A percentile compares a stretch with the other conserved stretches of the same genome.
phyloP scores from a whole-genome alignment of 1,140 invertebrate species.

The Lasioglossum baleicum region DNA sequence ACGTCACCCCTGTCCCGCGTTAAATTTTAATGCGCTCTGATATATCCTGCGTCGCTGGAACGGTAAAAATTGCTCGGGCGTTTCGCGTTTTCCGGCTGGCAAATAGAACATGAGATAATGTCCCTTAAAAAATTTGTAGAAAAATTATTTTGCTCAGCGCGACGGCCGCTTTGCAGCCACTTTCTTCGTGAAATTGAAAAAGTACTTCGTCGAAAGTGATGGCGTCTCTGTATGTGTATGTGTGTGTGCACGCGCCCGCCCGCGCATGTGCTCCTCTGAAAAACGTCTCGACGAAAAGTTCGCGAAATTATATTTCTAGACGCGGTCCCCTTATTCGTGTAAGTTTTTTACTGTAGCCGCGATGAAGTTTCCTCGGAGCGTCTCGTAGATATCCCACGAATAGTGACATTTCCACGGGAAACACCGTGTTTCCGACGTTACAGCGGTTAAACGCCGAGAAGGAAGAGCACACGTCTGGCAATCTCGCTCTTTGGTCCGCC shows the following conservation, averaged over 20 bases:
- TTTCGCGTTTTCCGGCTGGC: background rate
- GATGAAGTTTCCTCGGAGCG: background rate
- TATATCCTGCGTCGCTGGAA: background rate
- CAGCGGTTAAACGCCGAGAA: conserved; percentile 22
- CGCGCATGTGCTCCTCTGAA: background rate
- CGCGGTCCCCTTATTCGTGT: background rate
- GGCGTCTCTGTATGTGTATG: background rate
- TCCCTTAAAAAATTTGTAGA: background rate
- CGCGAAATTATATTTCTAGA: conserved; percentile 2
- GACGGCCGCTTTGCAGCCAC: background rate
- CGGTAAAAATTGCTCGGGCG: background rate
- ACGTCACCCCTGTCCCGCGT: background rate
- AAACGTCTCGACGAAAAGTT: background rate
- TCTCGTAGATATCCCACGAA: conserved; percentile 16
- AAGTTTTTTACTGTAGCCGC: background rate
- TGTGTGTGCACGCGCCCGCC: too few relatives aligned
- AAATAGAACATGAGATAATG: background rate
- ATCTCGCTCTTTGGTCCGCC: conserved; percentile 53
- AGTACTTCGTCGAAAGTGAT: background rate
- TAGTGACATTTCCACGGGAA: conserved; percentile 52
- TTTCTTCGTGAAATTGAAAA: conserved; percentile 9
- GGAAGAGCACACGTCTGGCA: conserved; percentile 47
- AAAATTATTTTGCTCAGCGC: background rate
- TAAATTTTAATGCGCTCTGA: background rate
- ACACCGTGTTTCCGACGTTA: conserved; percentile 50